Base-by-base conservation (phyloP, 2,797 vertebrate species). In the Lagodon rhomboides region DNA sequence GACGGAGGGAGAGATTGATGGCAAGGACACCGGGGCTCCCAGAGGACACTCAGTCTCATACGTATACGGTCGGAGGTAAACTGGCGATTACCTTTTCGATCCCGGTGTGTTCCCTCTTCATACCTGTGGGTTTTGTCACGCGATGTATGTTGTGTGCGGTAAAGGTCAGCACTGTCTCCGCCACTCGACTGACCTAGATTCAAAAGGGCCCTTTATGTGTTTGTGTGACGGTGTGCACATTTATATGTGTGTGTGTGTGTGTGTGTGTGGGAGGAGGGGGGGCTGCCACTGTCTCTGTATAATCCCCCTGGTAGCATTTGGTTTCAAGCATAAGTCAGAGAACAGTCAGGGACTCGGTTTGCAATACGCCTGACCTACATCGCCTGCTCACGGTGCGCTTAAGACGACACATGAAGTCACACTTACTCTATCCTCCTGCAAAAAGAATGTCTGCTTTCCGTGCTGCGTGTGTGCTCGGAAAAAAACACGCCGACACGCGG, bases 361-460 rank as follows among this genome's bases (percentile, higher is more conserved):
- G 79, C 82, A 82, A 78, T 75, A 77, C 13, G 78, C 86, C 83
- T 93, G 94, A 93, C 94, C 94, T 94, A 94, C 92, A 93, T 94
- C 59, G 67, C 72, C 80, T 86, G 85, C 82, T 88, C 78, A 34
- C 78, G 68, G 80, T 49, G 27, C 16, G 76, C 82, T 85, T 89
- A 91, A 89, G 85, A 88, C 20, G 80, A 91, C 85, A 88, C 85
- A 75, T 79, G 82, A 86, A 91, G 85, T 85, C 89, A 75, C 82
- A 85, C 78, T 80, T 78, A 73, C 66, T 74, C 75, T 60, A 68
- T 89, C 78, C 64, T 75, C 50, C 82, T 69, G 58, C 49, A 34
- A 34, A 34, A 34, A 65, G 77, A 86, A 75, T 60, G 70, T 75
- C 72, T 85, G 65, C 34, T 73, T 75, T 82, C 69, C 70, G 64